Evolutionary conservation across 2,888 invertebrate species (phyloP).

Genomic region (Sphaerophoria rueppellii): DNA sequence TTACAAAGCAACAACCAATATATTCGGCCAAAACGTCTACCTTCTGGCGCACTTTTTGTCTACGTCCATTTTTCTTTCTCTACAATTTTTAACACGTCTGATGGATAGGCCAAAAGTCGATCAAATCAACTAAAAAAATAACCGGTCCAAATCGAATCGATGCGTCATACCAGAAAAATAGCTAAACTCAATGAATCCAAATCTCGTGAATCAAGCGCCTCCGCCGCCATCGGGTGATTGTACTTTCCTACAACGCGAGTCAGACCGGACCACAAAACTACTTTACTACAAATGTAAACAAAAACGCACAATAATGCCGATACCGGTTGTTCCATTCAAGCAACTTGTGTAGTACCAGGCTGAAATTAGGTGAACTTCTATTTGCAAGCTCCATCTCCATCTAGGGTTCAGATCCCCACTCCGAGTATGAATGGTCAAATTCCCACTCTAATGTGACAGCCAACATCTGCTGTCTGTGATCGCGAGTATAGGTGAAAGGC

Average conservation of each 20-base stretch:
- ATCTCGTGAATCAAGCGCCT: background rate
- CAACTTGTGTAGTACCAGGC: slow-evolving; percentile 36
- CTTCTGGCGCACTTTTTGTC: background rate
- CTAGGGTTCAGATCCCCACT: slow-evolving; percentile 8
- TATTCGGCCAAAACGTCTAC: background rate
- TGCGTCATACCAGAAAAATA: background rate
- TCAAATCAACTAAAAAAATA: background rate
- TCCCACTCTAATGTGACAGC: slow-evolving; percentile 48
- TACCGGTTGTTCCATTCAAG: slow-evolving; percentile 16
- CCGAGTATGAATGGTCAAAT: slow-evolving; percentile 47
- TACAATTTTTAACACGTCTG: too few relatives aligned
- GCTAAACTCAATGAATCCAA: slow-evolving; percentile 23
- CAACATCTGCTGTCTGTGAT: background rate
- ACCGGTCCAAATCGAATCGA: slow-evolving; percentile 21
- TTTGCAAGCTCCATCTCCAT: slow-evolving; percentile 39
- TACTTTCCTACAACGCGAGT: slow-evolving; percentile 3
- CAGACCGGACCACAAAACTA: background rate
- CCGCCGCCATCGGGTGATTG: slow-evolving; percentile 35
- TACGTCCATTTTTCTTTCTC: background rate
- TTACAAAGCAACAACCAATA: background rate
- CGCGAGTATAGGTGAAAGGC: slow-evolving; percentile 51
- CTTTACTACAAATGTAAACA: slow-evolving; percentile 55
- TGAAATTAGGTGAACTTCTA: slow-evolving; percentile 71
- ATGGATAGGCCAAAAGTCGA: background rate
- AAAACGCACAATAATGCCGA: slow-evolving; percentile 60